A percentile compares a stretch with the other conserved stretches of the same genome.
phyloP scores from a whole-genome alignment of 2,113 vertebrate genomes.

The Stomatorhinus ivindoensis region DNA sequence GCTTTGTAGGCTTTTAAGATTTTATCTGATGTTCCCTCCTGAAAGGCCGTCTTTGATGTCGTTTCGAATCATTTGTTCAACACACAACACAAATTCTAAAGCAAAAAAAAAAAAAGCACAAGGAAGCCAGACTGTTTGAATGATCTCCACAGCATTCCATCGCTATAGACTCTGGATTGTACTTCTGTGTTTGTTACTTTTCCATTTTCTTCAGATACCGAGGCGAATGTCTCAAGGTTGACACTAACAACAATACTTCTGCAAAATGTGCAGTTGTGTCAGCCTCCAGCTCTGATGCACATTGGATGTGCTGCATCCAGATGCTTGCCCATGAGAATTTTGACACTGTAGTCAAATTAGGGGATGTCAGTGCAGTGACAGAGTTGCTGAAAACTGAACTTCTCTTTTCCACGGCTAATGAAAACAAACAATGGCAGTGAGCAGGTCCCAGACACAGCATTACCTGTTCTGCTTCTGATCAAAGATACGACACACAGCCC shows the following conservation, averaged over 20 bases:
- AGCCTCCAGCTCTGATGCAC: too few species aligned
- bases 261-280: background rate
- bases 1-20: slow-evolving; percentile 10
- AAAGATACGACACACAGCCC: slow-evolving; percentile 1
- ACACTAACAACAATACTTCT: background rate
- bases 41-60: slow-evolving; percentile 17
- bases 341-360: background rate
- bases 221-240: background rate
- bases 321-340: background rate
- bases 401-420: background rate
- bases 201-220: background rate
- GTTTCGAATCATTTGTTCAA: slow-evolving; percentile 2
- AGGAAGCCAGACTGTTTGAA: background rate
- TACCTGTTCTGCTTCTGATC: background rate
- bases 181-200: background rate
- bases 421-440: background rate
- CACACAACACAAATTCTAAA: background rate
- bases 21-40: slow-evolving; percentile 8
- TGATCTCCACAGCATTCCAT: background rate
- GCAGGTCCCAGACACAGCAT: background rate
- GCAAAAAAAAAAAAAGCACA: background rate
- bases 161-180: background rate
- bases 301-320: background rate
- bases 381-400: background rate
- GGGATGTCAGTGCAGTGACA: background rate